Evolutionary conservation across 2,797 vertebrate species (phyloP).

Genomic region (Dryobates pubescens): DNA sequence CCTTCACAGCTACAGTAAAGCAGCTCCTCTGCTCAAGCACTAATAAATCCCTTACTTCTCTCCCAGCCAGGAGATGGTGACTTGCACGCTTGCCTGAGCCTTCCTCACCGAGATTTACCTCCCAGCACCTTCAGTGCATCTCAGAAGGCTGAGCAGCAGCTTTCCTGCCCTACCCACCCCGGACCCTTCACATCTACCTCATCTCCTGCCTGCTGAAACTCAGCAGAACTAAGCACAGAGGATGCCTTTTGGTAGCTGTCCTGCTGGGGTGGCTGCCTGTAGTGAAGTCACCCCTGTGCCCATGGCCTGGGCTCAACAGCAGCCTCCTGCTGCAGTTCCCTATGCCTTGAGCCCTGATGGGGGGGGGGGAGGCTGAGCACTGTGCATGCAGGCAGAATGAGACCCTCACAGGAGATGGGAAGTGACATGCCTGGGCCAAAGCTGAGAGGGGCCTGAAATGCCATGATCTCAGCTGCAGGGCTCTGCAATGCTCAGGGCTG

Average conservation of each 20-base stretch:
- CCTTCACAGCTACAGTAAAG: not conserved
- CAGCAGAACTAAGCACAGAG: not conserved
- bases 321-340: not conserved
- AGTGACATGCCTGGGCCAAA: fast-evolving
- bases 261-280: not conserved
- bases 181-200: fast-evolving
- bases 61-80: not conserved
- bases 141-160: not conserved
- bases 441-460: not conserved
- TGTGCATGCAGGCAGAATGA: not conserved
- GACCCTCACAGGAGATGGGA: not conserved
- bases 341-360: not conserved
- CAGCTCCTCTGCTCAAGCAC: not conserved
- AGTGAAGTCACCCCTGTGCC: not conserved
- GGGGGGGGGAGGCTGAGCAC: fast-evolving
- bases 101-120: not conserved
- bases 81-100: not conserved
- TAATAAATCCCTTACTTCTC: not conserved
- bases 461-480: not conserved
- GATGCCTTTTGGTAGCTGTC: not conserved
- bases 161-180: fast-evolving
- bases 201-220: not conserved
- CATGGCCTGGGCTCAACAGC: not conserved
- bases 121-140: fast-evolving
- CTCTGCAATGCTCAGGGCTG: not conserved